phyloP scores from a whole-genome alignment of 2,113 vertebrate species.

The Montifringilla adamsi region DNA sequence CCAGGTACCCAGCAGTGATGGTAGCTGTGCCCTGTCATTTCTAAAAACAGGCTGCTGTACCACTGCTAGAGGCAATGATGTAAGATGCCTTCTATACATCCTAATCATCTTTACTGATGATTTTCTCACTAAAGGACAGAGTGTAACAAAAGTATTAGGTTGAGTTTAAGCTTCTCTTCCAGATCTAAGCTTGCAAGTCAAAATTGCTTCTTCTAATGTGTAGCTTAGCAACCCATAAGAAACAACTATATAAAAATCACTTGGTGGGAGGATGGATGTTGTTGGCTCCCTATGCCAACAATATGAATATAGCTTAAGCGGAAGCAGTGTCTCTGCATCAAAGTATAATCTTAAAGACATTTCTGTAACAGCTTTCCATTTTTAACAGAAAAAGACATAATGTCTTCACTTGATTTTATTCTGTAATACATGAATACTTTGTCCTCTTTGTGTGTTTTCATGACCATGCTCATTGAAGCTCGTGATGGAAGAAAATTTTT shows the following conservation, averaged over 20 bases:
- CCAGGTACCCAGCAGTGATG: background rate
- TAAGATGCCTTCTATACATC: background rate
- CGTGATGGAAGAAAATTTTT: background rate
- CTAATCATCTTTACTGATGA: background rate
- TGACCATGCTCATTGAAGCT: background rate
- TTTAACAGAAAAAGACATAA: background rate
- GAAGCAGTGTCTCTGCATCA: background rate
- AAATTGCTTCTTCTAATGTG: background rate
- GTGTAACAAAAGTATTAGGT: background rate
- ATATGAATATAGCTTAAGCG: background rate
- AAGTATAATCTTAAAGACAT: background rate
- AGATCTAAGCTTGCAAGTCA: background rate
- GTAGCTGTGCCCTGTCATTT: background rate
- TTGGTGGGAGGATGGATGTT: background rate
- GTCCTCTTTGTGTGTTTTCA: background rate
- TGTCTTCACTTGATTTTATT: background rate
- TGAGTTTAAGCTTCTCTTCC: background rate
- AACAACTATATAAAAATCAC: background rate
- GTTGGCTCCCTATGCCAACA: background rate
- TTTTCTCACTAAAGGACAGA: background rate
- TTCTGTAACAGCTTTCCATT: background rate
- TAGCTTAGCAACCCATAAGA: background rate
- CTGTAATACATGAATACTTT: background rate
- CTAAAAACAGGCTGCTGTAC: background rate
- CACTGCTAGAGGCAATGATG: background rate